Evolutionary conservation across 2,888 invertebrate genomes (phyloP), one percentile per base, ranked within the genome.

Genomic region (Carcina quercana): DNA sequence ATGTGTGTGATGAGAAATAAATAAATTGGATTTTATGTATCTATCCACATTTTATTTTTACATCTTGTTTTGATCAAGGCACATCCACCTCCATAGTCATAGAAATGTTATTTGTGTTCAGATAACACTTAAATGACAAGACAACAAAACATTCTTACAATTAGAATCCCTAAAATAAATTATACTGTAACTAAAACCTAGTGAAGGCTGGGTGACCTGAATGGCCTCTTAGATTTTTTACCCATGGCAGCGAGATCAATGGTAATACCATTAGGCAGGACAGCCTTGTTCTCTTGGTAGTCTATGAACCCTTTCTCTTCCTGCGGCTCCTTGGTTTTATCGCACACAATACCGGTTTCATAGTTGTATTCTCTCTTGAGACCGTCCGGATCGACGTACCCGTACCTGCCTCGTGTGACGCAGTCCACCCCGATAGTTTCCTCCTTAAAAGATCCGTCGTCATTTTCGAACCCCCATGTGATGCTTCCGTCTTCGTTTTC

Each of bases 401-500:
- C 94, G 59, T 94, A 94, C 59, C 90, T 92, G 27, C 93, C 93
- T 41, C 90, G 87, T 7, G 91, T 91, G 37, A 91, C 68, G 53
- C 92, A 92, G 65, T 94, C 92, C 7, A 87, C 80, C 25, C 94
- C 94, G 47, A 94, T 91, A 5, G 88, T 86, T 76, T 94, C 94
- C 62, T 94, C 94, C 61, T 94, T 94, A 70, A 91, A 94, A 2
- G 92, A 91, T 13, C 94, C 94, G 54, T 94, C 94, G 50, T 94
- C 94, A 61, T 94, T 94, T 68, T 94, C 94, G 57, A 91, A 94
- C 28, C 94, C 94, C 94, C 94, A 94, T 0, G 91, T 91, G 50
- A 94, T 94, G 59, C 91, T 93, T 22, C 93, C 93, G 48, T 92
- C 92, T 14, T 87, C 85, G 55, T 93, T 92, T 63, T 94, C 93